These are phyloP conservation scores for Premnoplex brunnescens DNA, from an alignment of 2,797 vertebrate genomes.

Conservation along the genomic window DNA sequence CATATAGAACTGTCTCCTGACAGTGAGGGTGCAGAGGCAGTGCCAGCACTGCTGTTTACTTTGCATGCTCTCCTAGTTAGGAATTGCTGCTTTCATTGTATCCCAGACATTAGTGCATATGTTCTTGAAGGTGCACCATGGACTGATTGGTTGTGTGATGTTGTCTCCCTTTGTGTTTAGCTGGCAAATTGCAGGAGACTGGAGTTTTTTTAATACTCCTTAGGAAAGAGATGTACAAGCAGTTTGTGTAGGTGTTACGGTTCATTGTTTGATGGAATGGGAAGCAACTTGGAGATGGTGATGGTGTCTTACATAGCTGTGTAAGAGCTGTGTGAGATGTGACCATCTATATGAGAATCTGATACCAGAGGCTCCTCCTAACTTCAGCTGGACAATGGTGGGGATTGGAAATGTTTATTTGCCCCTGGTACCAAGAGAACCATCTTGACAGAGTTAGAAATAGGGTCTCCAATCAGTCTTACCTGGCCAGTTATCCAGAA, in stretches of 20 bases:
- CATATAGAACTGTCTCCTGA: background rate
- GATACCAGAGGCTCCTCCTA: background rate
- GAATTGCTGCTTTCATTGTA: background rate
- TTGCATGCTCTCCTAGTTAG: background rate
- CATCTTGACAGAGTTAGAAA: background rate
- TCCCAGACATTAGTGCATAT: accelerated
- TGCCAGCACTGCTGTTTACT: background rate
- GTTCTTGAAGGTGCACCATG: background rate
- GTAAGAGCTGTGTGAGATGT: background rate
- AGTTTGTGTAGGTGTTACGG: background rate
- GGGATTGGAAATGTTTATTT: background rate
- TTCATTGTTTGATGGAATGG: background rate
- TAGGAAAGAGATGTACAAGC: background rate
- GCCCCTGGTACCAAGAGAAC: background rate
- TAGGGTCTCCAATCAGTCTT: background rate
- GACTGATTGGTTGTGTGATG: background rate
- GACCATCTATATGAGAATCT: background rate
- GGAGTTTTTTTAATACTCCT: background rate
- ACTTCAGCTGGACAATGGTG: background rate
- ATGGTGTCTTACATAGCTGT: background rate
- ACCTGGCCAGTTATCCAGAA: background rate
- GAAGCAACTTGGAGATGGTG: background rate
- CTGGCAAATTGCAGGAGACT: background rate
- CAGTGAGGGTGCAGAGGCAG: background rate
- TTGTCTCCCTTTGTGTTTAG: background rate